Base-by-base conservation (phyloP, 2,888 invertebrate genomes). In the Conomelus anceps region DNA sequence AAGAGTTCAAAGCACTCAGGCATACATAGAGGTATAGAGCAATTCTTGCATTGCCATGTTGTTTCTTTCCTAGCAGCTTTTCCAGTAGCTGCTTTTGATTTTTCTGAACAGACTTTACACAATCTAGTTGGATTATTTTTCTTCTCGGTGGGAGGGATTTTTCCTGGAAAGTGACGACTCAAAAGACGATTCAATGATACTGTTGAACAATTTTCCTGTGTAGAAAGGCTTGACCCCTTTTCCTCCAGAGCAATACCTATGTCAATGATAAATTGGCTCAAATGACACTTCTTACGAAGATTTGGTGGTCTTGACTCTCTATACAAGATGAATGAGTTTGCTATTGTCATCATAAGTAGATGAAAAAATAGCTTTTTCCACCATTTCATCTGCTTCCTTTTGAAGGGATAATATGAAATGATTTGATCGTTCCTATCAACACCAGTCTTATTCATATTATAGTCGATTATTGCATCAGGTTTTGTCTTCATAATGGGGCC, bases 341-440 rank as follows among this genome's bases (percentile, higher is more conserved):
- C 22, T 11, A 86, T 26, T 26, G 24, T 22, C 86, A 86, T 86
- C 11, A 26, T 22, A 23, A 86, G 24, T 3, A 86, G 17, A 26
- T 86, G 86, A 24, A 86, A 86, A 86, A 86, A 86, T 24, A 86
- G n/a, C 22, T 86, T 86, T 26, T 86, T 86, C 29, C 86, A 86
- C 86, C 86, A 86, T 29, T 86, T 86, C 26, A 86, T 23, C 23
- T 86, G 86, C n/a, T 86, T 86, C 17, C 26, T 23, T 24, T 22
- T 26, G 29, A 86, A 86, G 0, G 86, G 86, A 13, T 86, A 86
- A 20, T 86, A 86, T 86, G 86, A 0, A 20, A 86, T 22, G 3
- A 22, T 20, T 20, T 86, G 86, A 29, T 22, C 86, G 24, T 86
- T 22, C n/a, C 85, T 85, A 22, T 85, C 85, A 17, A 85, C 85